Evolutionary conservation across 2,888 invertebrate genomes (phyloP).

Genomic region (Spodoptera picta): DNA sequence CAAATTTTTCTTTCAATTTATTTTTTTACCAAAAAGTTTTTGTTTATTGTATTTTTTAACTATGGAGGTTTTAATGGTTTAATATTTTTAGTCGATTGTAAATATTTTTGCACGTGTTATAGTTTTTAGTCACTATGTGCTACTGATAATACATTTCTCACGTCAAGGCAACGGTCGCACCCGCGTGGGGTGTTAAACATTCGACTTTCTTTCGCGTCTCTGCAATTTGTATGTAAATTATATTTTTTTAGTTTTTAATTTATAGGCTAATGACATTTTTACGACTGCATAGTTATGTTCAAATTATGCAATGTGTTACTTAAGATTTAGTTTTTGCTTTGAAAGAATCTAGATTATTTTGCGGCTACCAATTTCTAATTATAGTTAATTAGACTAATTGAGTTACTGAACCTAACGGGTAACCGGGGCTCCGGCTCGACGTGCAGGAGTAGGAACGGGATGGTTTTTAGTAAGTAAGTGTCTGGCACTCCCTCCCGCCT

Average conservation of each 20-base stretch:
- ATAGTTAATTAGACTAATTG: too few species aligned
- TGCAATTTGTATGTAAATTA: constrained; percentile 48
- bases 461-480: too few species aligned
- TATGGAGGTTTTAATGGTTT: constrained; percentile 5
- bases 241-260: constrained; percentile 46
- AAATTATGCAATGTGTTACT: constrained; percentile 30
- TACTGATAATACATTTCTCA: constrained; percentile 67
- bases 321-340: neutral
- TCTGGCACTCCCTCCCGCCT: too few species aligned
- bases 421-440: too few species aligned
- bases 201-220: constrained; percentile 66
- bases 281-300: constrained; percentile 17
- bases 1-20: neutral
- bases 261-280: constrained; percentile 55
- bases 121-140: constrained; percentile 72
- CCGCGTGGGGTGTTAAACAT: constrained; percentile 72
- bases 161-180: constrained; percentile 62
- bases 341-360: neutral
- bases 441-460: too few species aligned
- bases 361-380: too few species aligned
- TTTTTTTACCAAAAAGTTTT: constrained; percentile 8
- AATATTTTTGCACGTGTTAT: constrained; percentile 69
- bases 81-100: constrained; percentile 29
- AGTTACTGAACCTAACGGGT: too few species aligned
- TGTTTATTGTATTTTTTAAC: neutral